These are phyloP conservation scores for Epinephelus moara DNA, from an alignment of 2,113 vertebrate species.

Conservation along the genomic window DNA sequence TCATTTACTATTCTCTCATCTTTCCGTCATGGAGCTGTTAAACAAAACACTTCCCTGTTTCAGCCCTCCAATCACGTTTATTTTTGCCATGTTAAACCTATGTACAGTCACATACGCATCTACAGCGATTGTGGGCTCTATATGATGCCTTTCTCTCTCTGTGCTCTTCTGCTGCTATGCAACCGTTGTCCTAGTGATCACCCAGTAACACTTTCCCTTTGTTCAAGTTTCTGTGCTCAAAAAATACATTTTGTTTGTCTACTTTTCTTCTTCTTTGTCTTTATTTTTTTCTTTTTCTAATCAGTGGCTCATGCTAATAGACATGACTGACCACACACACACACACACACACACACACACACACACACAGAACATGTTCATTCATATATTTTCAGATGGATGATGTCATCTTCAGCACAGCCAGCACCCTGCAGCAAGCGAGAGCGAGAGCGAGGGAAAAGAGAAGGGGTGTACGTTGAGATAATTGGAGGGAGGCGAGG, in stretches of 20 bases:
- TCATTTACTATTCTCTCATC: neutral
- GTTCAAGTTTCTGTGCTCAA: neutral
- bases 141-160: neutral
- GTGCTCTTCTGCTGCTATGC: slow-evolving; percentile 23
- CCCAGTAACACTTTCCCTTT: slow-evolving; percentile 7
- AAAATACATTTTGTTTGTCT: neutral
- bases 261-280: neutral
- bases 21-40: neutral
- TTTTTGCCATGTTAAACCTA: neutral
- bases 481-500: slow-evolving; percentile 58
- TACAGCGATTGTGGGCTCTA: neutral
- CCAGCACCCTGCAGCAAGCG: slow-evolving; percentile 59
- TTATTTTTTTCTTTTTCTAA: neutral
- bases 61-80: neutral
- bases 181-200: slow-evolving; percentile 23
- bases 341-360: neutral
- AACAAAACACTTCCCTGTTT: neutral
- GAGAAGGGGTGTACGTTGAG: slow-evolving; percentile 20
- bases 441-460: slow-evolving; percentile 9
- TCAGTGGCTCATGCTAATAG: neutral
- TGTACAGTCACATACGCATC: neutral
- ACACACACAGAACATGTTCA: slow-evolving; percentile 23
- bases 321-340: neutral
- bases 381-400: slow-evolving; percentile 64
- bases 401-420: slow-evolving; percentile 70